A percentile compares a stretch with the other conserved stretches of the same genome.
These are phyloP conservation scores for Hyperopisus bebe DNA, from an alignment of 2,113 vertebrate genomes.

Conservation along the genomic window DNA sequence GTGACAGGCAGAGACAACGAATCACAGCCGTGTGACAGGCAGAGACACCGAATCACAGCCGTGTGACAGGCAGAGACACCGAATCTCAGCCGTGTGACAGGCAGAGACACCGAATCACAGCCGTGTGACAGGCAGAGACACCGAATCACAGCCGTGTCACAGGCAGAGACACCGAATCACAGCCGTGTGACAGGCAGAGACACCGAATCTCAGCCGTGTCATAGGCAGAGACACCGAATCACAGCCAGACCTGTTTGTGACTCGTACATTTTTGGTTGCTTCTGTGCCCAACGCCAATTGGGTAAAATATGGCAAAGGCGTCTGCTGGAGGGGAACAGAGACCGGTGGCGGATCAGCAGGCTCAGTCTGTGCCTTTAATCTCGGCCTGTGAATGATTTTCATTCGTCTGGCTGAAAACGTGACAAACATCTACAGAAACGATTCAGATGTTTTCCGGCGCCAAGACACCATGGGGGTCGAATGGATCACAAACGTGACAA, in stretches of 20 bases:
- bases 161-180: not conserved
- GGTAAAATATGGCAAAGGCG: not conserved
- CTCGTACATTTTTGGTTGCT: not conserved
- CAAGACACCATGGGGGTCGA: not conserved
- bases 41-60: not conserved
- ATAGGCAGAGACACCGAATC: not conserved
- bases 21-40: too few species aligned
- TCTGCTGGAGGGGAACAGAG: not conserved
- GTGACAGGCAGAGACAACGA: not conserved
- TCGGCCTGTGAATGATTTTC: not conserved
- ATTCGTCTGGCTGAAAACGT: not conserved
- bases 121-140: not conserved
- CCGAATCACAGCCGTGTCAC: not conserved
- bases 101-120: not conserved
- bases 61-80: not conserved
- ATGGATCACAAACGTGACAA: not conserved
- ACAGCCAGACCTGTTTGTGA: not conserved
- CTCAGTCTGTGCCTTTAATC: not conserved
- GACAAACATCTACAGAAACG: not conserved
- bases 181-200: not conserved
- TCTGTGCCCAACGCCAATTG: not conserved
- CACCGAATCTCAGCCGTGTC: not conserved
- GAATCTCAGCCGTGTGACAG: not conserved
- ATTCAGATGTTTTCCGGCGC: not conserved
- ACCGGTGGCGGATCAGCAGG: not conserved